Evolutionary conservation across 2,888 invertebrate species (phyloP).

Genomic region (Hirtodrosophila alboralis): DNA sequence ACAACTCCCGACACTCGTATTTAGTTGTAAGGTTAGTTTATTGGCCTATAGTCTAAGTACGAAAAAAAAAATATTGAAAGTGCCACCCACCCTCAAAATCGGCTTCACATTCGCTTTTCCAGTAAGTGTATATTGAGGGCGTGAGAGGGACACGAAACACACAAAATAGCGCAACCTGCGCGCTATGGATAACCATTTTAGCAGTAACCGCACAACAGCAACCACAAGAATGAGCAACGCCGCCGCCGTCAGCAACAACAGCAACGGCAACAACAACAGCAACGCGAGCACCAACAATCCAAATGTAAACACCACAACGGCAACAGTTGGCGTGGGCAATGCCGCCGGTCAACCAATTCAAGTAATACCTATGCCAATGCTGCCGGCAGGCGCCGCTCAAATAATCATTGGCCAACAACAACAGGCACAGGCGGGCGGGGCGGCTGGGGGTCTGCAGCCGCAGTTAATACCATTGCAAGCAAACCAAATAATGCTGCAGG

Average conservation of each 20-base stretch:
- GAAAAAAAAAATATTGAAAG: conserved; percentile 66
- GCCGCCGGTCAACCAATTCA: conserved; percentile 69
- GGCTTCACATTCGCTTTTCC: conserved; percentile 84
- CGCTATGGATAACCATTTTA: conserved; percentile 68
- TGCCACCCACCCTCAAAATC: conserved; percentile 82
- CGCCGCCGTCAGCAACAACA: conserved; percentile 27
- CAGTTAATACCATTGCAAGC: conserved; percentile 82
- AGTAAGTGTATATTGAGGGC: conserved; percentile 76
- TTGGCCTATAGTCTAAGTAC: conserved; percentile 54
- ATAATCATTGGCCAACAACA: conserved; percentile 82
- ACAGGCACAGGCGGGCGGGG: conserved; percentile 64
- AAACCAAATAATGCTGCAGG: conserved; percentile 83
- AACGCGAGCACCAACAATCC: conserved; percentile 41
- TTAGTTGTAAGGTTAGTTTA: conserved; percentile 66
- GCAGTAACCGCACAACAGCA: conserved; percentile 58
- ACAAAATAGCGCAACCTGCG: conserved; percentile 45
- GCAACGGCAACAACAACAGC: conserved; percentile 31
- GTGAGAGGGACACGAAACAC: conserved; percentile 45
- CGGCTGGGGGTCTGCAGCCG: conserved; percentile 61
- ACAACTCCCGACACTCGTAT: conserved; percentile 24
- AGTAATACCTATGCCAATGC: conserved; percentile 81
- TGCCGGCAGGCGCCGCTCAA: conserved; percentile 76
- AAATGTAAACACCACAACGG: conserved; percentile 30
- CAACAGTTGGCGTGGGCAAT: conserved; percentile 30
- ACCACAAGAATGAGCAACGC: conserved; percentile 64